Evolutionary conservation across 2,888 invertebrate genomes (phyloP), one percentile per base, ranked within the genome.

Genomic region (Caprella mutica): DNA sequence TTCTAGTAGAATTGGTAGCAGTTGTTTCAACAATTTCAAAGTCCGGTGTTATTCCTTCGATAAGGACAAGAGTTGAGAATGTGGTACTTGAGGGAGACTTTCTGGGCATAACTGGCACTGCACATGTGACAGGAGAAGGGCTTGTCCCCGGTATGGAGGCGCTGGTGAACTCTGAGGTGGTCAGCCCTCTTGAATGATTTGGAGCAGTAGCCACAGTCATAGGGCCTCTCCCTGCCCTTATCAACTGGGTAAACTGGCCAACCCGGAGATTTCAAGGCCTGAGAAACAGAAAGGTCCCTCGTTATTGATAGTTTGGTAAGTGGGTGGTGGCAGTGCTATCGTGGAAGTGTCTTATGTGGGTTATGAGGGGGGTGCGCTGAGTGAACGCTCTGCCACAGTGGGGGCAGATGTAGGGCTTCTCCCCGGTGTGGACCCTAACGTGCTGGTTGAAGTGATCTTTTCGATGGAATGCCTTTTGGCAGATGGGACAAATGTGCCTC

Each of bases 371-470:
- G 17, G 61, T 61, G 42, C 57, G 54, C 57, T 61, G 61, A 24
- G 61, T 58, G 44, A 61, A 61, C 52, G 51, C 55, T 17, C 55
- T 57, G 21, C 61, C 61, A 35, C 61, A 61, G 46, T 55, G 46
- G 21, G 57, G 52, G 30, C 61, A 61, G 40, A 58, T 55, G 50
- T 58, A 61, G 8, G 61, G 61, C 58, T 61, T 61, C 55, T 61
- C 61, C 26, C 61, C 61, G n/a, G 61, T 61, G 55, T 61, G 61
- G 30, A 61, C 57, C 54, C 58, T 61, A 35, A 57, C 61, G 40
- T 61, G 61, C 29, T 58, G 57, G 24, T 58, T 52, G 38, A 61
- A 54, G 44, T 61, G 61, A 55, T 61, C 61, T 50, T 61, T 61
- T 52, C 61, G 38, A 52, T 61, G 57, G 55, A 61, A 61, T 44